Conservation (phyloP, 1,140 invertebrate genomes). For the Scaptomyza pallida region DNA sequence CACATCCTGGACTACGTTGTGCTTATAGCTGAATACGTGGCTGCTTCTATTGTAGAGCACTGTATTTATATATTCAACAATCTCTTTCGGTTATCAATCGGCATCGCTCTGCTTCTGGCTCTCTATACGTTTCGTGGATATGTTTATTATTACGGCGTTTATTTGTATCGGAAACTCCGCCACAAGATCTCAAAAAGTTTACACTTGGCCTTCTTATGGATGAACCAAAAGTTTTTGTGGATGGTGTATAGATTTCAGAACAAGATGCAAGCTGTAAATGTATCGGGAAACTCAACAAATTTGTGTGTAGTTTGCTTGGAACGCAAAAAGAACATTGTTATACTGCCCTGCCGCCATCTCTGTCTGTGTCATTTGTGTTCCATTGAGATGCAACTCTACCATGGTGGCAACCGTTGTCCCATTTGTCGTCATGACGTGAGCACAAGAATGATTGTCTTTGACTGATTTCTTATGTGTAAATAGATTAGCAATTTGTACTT, state of each 20-base stretch:
- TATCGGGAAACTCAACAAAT: not conserved
- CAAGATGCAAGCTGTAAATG: not conserved
- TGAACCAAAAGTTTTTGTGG: conserved; percentile 21
- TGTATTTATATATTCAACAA: conserved; percentile 44
- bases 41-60: conserved; percentile 15
- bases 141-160: conserved; percentile 26
- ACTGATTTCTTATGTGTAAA: conserved; percentile 24
- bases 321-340: conserved; percentile 49
- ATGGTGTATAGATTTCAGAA: conserved; percentile 15
- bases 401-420: conserved; percentile 40
- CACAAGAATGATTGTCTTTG: conserved; percentile 38
- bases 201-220: conserved; percentile 22
- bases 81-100: conserved; percentile 48
- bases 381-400: conserved; percentile 5
- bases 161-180: conserved; percentile 13
- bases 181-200: conserved; percentile 15
- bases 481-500: not conserved
- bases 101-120: conserved; percentile 38
- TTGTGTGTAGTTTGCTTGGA: conserved; percentile 61
- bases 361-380: conserved; percentile 64
- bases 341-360: conserved; percentile 62
- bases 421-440: conserved; percentile 50
- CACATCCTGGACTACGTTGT: conserved; percentile 24
- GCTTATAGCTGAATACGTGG: conserved; percentile 18
- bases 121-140: conserved; percentile 58